These are phyloP conservation scores for Eurystomus gularis DNA, from an alignment of 2,113 vertebrate species.

Conservation along the genomic window DNA sequence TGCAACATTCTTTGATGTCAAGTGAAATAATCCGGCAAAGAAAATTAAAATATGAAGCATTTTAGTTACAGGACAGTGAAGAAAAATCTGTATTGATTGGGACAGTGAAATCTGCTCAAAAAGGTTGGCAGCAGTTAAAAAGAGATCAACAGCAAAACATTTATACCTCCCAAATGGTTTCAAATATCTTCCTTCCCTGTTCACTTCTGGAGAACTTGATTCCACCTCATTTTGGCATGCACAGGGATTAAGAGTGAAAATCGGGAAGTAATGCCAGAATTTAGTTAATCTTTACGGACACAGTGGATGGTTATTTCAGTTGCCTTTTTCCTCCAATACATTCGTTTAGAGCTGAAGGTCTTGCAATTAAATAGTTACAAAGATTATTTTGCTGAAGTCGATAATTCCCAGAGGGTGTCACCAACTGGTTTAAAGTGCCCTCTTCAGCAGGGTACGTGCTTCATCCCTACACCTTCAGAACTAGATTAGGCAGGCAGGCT, in stretches of 20 bases:
- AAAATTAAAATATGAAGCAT: conserved; percentile 50
- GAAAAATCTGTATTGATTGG: conserved; percentile 22
- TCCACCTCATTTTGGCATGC: not conserved
- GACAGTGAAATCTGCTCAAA: not conserved
- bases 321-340: not conserved
- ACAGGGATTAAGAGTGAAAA: not conserved
- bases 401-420: not conserved
- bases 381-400: conserved; percentile 14
- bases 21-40: conserved; percentile 42
- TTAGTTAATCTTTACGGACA: not conserved
- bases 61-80: conserved; percentile 37
- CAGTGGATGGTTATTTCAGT: not conserved
- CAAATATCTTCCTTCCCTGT: not conserved
- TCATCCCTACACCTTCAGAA: not conserved
- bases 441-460: not conserved
- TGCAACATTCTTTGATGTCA: conserved; percentile 46
- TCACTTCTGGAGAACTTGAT: not conserved
- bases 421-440: not conserved
- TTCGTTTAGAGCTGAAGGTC: not conserved
- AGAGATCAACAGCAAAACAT: conserved; percentile 1
- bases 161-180: not conserved
- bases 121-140: conserved; percentile 21
- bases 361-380: not conserved
- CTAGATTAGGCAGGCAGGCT: not conserved
- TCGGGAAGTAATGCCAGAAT: not conserved